Percentiles rank a stretch among this genome's conserved stretches.
Conservation (phyloP, 2,888 invertebrate species). For the Sesia apiformis region DNA sequence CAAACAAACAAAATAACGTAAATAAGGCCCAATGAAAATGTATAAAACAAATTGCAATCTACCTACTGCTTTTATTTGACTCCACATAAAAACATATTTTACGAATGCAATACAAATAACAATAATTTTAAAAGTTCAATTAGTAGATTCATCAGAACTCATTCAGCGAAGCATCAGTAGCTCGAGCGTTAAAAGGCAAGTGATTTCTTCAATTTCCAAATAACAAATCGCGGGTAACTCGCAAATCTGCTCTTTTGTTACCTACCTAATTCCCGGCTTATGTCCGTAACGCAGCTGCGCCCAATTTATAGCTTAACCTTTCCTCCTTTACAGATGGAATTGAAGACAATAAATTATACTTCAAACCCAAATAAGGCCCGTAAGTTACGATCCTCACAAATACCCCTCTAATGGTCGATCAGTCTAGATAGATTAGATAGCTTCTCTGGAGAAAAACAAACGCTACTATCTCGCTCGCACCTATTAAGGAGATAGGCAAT, state of each 20-base stretch:
- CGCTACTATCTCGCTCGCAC: slow-evolving; percentile 4
- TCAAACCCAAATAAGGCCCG: slow-evolving; percentile 67
- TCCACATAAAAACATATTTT: no score
- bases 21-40: no score
- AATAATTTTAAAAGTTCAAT: no score
- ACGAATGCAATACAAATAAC: no score
- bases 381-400: slow-evolving; percentile 57
- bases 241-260: slow-evolving; percentile 61
- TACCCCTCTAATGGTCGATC: slow-evolving; percentile 56
- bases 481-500: not conserved
- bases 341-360: slow-evolving; percentile 73
- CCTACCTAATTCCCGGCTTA: slow-evolving; percentile 66
- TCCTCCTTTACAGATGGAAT: slow-evolving; percentile 61
- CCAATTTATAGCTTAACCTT: slow-evolving; percentile 66
- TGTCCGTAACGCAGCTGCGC: slow-evolving; percentile 64
- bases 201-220: slow-evolving; percentile 6
- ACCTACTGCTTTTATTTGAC: no score
- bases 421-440: slow-evolving; percentile 55
- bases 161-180: not conserved
- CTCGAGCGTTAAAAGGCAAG: slow-evolving; percentile 1
- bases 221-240: slow-evolving; percentile 24
- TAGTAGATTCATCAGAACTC: not conserved
- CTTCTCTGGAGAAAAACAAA: slow-evolving; percentile 25
- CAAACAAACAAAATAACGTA: no score
- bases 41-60: no score